Percentiles rank a stretch among this genome's conserved stretches.
Conservation (phyloP, 2,113 vertebrate species). For the Cyrtonyx montezumae region DNA sequence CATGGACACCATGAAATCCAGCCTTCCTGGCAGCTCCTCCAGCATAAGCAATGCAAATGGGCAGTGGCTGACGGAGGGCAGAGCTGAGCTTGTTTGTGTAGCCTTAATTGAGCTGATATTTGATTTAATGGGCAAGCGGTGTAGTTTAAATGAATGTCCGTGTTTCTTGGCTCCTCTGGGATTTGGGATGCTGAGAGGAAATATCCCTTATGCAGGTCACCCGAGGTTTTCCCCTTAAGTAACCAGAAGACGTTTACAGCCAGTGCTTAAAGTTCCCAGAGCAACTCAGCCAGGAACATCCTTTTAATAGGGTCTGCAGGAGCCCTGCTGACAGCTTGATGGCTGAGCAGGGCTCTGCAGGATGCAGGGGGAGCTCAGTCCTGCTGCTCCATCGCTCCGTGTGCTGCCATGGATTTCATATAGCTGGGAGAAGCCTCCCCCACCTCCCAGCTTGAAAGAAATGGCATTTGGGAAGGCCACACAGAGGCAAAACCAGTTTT, state of each 20-base stretch:
- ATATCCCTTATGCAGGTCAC: not conserved
- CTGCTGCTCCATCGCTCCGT: not conserved
- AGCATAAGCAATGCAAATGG: not conserved
- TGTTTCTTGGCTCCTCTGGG: not conserved
- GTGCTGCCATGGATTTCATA: not conserved
- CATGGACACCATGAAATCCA: not conserved
- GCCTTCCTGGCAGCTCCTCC: not conserved
- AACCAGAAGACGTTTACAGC: not conserved
- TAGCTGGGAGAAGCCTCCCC: fast-evolving
- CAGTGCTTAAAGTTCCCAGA: not conserved
- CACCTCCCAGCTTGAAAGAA: not conserved
- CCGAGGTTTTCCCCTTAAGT: not conserved
- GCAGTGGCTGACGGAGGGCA: not conserved
- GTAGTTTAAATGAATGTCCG: not conserved
- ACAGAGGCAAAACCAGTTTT: not conserved
- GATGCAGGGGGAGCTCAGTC: not conserved
- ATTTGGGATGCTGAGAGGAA: not conserved
- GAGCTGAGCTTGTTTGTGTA: not conserved
- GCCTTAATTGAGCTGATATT: not conserved
- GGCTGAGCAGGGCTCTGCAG: not conserved
- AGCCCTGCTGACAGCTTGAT: not conserved
- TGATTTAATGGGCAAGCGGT: not conserved
- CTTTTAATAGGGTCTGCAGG: not conserved
- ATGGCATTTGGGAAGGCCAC: not conserved
- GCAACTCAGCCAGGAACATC: not conserved